Conservation (phyloP, 2,113 vertebrate genomes). For the Dissostichus mawsoni region DNA sequence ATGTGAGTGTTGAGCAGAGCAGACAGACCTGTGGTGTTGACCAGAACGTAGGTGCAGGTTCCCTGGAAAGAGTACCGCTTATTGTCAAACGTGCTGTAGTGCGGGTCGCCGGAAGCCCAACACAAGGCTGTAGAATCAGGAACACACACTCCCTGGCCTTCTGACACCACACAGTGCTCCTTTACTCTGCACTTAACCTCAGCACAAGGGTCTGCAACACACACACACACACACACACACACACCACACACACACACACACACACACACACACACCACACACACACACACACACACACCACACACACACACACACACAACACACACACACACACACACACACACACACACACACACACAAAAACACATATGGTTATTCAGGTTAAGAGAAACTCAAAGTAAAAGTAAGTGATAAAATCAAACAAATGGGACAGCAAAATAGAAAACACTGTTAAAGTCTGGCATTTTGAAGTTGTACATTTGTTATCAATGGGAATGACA, state of each 20-base stretch:
- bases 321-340: background rate
- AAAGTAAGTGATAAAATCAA: too few species aligned
- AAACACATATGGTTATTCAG: too few species aligned
- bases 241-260: background rate
- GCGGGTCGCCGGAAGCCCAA: conserved; percentile 34
- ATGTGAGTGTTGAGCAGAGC: background rate
- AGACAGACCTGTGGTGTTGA: conserved; percentile 46
- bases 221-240: conserved; percentile 8
- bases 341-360: background rate
- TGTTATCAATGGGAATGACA: too few species aligned
- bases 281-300: background rate
- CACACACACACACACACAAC: conserved; percentile 6
- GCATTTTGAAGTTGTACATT: too few species aligned
- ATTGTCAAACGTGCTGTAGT: conserved; percentile 27
- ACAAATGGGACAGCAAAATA: too few species aligned
- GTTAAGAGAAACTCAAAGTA: too few species aligned
- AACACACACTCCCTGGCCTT: conserved; percentile 26
- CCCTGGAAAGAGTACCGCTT: conserved; percentile 35
- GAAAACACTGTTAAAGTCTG: too few species aligned
- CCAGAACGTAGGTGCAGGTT: conserved; percentile 46
- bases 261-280: background rate
- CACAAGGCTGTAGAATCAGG: conserved; percentile 26
- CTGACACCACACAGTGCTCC: conserved; percentile 30
- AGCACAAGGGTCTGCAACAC: conserved; percentile 36
- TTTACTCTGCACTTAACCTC: conserved; percentile 24